Base-by-base conservation (phyloP, 2,113 vertebrate species). In the Chinchilla lanigera region DNA sequence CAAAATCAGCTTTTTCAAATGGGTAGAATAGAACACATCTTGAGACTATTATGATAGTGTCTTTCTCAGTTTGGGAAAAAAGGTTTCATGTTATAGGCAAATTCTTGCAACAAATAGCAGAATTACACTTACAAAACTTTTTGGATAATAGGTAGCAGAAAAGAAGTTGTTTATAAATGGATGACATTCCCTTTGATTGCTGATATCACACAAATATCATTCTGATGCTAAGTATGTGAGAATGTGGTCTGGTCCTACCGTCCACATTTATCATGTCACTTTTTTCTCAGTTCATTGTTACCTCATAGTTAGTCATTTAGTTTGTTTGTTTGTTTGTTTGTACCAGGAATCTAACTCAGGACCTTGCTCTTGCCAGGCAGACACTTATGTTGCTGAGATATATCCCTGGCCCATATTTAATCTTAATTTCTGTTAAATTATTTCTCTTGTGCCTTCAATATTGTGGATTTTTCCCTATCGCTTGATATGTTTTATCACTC, bases 1-100 rank as follows among this genome's bases (percentile, higher is more conserved):
- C n/a, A 96, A 92, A 78, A 73, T 44, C 38, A 95, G n/a, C 28
- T 85, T 86, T 90, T 20, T 93, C 17, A 47, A 58, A 65, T 82
- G 10, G 4, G 1, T 35, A 90, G 71, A 90, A 94, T 77, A 58
- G 78, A 82, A 20, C 44, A 50, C 0, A 89, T 58, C 78, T 52
- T 78, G 24, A 56, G 16, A 28, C 11, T 78, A 8, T 82, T 85
- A 69, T 0, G 1, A 28, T 47, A 77, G 77, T 69, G 2, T 56
- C 87, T 81, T 94, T 89, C 30, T 56, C 2, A 63, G 6, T 93
- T 63, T 52, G 16, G 17, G 78, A 16, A 7, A 47, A 92, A 65
- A 38, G 0, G 22, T 69, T 92, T 91, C 7, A 71, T 52, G 60
- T 71, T 96, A 86, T 14, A 35, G 77, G 69, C 91, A 88, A 95